Percentiles rank a stretch among this genome's conserved stretches.
Evolutionary conservation across 1,140 invertebrate genomes (phyloP).

Genomic region (Teleopsis dalmanni): DNA sequence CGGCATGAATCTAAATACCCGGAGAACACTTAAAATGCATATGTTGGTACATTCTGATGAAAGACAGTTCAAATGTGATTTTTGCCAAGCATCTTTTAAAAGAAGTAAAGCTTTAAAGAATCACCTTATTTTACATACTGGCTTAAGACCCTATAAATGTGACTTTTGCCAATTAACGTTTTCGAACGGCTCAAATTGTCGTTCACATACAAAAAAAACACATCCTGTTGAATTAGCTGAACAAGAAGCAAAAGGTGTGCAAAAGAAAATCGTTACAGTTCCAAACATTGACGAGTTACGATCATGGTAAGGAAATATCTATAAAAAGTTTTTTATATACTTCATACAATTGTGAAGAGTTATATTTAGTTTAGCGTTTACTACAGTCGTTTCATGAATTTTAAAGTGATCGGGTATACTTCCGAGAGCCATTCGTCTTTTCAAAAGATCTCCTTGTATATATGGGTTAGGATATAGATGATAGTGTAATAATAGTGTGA

Average conservation of each 20-base stretch:
- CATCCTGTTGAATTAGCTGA: constrained; percentile 46
- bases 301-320: constrained; percentile 22
- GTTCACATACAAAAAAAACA: constrained; percentile 46
- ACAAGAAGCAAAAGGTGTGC: constrained; percentile 32
- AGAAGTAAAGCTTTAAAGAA: constrained; percentile 43
- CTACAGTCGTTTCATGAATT: too few species aligned
- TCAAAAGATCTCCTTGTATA: too few species aligned
- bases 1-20: constrained; percentile 44
- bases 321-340: neutral
- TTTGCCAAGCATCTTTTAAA: constrained; percentile 37
- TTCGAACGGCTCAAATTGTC: constrained; percentile 47
- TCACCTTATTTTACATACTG: constrained; percentile 46
- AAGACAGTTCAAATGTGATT: constrained; percentile 44
- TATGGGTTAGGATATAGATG: too few species aligned
- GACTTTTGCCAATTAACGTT: constrained; percentile 47
- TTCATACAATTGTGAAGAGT: too few species aligned
- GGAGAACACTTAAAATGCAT: constrained; percentile 46
- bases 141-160: constrained; percentile 46
- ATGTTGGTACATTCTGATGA: constrained; percentile 45
- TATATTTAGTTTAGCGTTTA: too few species aligned
- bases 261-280: constrained; percentile 19
- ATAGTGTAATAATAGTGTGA: too few species aligned
- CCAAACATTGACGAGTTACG: constrained; percentile 36
- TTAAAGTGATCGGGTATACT: too few species aligned
- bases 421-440: too few species aligned